Evolutionary conservation across 2,113 vertebrate genomes (phyloP), one percentile per base, ranked within the genome.

Genomic region (Sprattus sprattus): DNA sequence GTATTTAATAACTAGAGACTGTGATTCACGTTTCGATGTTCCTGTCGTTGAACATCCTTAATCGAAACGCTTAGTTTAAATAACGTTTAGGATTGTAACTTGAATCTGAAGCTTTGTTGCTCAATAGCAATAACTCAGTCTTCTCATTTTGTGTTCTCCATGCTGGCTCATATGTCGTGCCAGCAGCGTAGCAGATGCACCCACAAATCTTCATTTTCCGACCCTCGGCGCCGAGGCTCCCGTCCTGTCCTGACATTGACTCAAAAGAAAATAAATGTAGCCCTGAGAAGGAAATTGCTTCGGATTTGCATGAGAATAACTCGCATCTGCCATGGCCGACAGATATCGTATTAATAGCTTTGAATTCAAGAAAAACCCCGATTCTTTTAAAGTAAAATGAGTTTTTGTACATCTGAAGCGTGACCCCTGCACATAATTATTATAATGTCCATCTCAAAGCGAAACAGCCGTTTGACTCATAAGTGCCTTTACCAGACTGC

Each of bases 231-330:
- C 75, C 89, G 45, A 16, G 52, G 78, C 88, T 87, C 88, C 84
- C 86, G n/a, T 88, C 80, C 52, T 82, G 60, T 67, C 89, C 60
- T 89, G 89, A 93, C 92, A 90, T 85, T 86, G 92, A 88, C 93
- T 91, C 91, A 89, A 91, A 92, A 91, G 90, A 87, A 93, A 94
- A 95, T 92, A 93, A 91, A 94, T 94, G 93, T 92, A 89, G 90
- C 89, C 89, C 90, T 92, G 92, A 94, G 91, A 90, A 88, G 92
- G 86, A 93, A 92, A 94, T 93, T 91, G 89, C 91, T 45, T 85
- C 39, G 49, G 88, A 95, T 95, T 94, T 94, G 94, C 94, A 95
- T 95, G 93, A 93, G 89, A 95, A 95, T 94, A 89, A 92, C 91
- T 91, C 89, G 84, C 92, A 94, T 95, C 94, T 94, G 94, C 92